Evolutionary conservation across 2,113 vertebrate species (phyloP).

Genomic region (Megaceryle torquata): DNA sequence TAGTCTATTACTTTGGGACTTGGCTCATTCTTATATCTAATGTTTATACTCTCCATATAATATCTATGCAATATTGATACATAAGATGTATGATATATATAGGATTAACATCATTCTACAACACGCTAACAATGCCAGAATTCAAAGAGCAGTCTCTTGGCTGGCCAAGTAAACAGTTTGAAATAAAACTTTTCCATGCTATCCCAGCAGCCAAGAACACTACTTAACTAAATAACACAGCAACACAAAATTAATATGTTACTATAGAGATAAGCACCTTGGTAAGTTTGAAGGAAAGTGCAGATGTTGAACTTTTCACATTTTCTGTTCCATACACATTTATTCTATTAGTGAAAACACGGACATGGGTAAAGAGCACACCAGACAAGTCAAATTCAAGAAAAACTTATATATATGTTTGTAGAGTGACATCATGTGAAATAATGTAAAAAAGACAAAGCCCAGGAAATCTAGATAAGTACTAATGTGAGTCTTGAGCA

Average conservation of each 20-base stretch:
- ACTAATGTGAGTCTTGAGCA: background rate
- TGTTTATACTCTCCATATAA: background rate
- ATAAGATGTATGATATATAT: background rate
- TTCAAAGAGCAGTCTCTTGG: background rate
- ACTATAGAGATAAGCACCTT: background rate
- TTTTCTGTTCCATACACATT: background rate
- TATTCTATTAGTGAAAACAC: background rate
- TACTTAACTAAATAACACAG: background rate
- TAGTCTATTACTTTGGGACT: background rate
- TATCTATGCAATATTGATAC: background rate
- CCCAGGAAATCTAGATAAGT: background rate
- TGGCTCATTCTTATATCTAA: background rate
- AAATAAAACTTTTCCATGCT: background rate
- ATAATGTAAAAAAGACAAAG: constrained; percentile 54
- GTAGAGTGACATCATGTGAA: background rate
- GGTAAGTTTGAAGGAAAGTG: background rate
- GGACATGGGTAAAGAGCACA: background rate
- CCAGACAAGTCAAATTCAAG: background rate
- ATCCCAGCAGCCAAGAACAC: background rate
- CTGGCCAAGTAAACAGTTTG: background rate
- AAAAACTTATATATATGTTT: background rate
- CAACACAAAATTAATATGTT: background rate
- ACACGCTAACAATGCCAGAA: background rate
- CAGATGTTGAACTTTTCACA: background rate
- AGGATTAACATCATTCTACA: background rate